A percentile compares a stretch with the other conserved stretches of the same genome.
Evolutionary conservation across 2,113 vertebrate species (phyloP).

Genomic region (Gadus chalcogrammus): DNA sequence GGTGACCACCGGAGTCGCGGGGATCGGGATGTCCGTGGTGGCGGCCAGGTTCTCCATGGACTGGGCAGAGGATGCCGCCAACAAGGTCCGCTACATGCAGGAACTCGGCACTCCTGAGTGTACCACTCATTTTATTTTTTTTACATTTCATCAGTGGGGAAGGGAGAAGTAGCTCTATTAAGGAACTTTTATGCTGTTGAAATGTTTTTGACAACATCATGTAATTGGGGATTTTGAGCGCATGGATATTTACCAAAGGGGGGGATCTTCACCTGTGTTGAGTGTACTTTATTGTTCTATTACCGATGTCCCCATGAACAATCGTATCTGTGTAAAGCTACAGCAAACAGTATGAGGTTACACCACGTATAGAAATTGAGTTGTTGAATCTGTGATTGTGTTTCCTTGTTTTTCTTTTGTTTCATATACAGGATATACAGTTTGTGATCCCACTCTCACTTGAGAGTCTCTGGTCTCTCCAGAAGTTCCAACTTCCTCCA

Average conservation of each 20-base stretch:
- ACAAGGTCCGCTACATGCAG: constrained; percentile 36
- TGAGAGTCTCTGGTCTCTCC: constrained; percentile 41
- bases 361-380: too few relatives aligned
- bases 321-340: too few relatives aligned
- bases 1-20: constrained; percentile 64
- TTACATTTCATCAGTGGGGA: background rate
- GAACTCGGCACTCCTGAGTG: background rate
- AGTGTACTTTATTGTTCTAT: too few relatives aligned
- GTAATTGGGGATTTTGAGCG: too few relatives aligned
- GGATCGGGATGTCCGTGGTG: constrained; percentile 57
- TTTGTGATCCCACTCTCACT: constrained; percentile 65
- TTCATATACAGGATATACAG: constrained; percentile 59
- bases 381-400: too few relatives aligned
- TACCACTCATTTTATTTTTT: background rate
- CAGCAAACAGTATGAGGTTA: too few relatives aligned
- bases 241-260: too few relatives aligned
- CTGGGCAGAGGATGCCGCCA: constrained; percentile 53
- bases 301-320: too few relatives aligned
- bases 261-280: too few relatives aligned
- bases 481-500: background rate
- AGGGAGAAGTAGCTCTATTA: too few relatives aligned
- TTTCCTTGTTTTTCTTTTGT: background rate
- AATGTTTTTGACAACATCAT: too few relatives aligned
- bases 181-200: background rate
- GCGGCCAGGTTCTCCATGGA: constrained; percentile 60